These are phyloP conservation scores for Microtus montanus DNA, from an alignment of 2,113 vertebrate genomes.

Conservation along the genomic window DNA sequence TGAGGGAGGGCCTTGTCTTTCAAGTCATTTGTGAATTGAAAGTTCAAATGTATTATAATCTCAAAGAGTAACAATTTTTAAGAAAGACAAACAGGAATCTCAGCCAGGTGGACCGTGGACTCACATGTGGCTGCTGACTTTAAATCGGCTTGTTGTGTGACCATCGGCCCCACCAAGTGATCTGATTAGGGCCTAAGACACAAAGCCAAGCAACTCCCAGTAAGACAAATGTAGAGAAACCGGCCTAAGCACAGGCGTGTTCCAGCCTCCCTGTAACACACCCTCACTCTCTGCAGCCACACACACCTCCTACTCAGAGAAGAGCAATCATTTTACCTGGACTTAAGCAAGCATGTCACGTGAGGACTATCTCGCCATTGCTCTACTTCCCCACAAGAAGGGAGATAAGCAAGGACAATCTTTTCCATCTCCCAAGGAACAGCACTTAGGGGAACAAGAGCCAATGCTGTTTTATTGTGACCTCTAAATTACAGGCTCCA, in stretches of 20 bases:
- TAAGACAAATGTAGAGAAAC: background rate
- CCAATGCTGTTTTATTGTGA: background rate
- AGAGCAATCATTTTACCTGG: background rate
- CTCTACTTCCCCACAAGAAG: background rate
- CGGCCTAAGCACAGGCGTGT: background rate
- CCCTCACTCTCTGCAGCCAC: background rate
- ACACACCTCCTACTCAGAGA: background rate
- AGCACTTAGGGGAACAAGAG: background rate
- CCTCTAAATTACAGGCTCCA: background rate
- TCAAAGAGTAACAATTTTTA: background rate
- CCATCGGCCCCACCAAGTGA: background rate
- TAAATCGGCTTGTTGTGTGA: background rate
- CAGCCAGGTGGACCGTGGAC: background rate
- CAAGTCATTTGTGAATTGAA: background rate
- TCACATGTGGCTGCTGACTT: background rate
- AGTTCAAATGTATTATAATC: background rate
- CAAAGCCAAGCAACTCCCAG: background rate
- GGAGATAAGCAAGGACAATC: background rate
- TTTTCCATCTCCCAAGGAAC: background rate
- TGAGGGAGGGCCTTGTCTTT: conserved; percentile 7
- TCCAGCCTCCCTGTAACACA: background rate
- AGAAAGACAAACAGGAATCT: background rate
- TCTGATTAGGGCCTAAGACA: background rate
- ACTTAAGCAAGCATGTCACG: background rate
- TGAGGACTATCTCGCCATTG: background rate